phyloP scores from a whole-genome alignment of 1,140 invertebrate genomes.

The Chrysoperla carnea region DNA sequence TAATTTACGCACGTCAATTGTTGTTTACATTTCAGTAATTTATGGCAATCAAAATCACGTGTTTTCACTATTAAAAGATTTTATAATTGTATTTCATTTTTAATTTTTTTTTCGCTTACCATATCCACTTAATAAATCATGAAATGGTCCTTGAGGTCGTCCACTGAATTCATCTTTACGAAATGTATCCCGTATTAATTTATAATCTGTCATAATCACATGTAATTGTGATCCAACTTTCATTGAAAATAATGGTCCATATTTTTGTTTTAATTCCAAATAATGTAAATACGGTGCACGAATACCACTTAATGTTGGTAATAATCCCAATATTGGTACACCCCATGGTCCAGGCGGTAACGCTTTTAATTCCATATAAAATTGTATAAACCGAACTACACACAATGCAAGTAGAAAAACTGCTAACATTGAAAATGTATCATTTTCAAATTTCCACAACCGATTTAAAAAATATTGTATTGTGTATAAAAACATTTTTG shows the following conservation, averaged over 20 bases:
- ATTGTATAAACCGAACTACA: conserved; percentile 27
- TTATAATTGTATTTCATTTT: no score
- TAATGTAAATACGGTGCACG: conserved; percentile 56
- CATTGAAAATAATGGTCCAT: conserved; percentile 67
- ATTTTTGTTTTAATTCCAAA: conserved; percentile 50
- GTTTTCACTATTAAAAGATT: no score
- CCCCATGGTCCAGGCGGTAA: conserved; percentile 77
- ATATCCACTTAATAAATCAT: conserved; percentile 70
- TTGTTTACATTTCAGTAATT: no score
- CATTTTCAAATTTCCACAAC: no score
- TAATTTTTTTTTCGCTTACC: conserved; percentile 37
- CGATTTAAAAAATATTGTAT: no score
- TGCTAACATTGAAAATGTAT: conserved; percentile 11
- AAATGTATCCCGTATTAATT: conserved; percentile 68
- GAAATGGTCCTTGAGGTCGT: conserved; percentile 65
- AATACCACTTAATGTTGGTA: conserved; percentile 51
- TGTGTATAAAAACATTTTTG: no score
- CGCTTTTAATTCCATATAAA: conserved; percentile 29
- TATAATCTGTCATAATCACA: conserved; percentile 71
- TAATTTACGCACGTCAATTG: no score
- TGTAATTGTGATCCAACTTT: conserved; percentile 61
- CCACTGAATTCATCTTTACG: conserved; percentile 69
- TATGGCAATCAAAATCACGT: no score
- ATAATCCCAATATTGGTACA: conserved; percentile 61
- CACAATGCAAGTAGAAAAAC: conserved; percentile 35